These are phyloP conservation scores for Amphiprion ocellaris DNA, from an alignment of 2,113 vertebrate genomes.

Conservation along the genomic window DNA sequence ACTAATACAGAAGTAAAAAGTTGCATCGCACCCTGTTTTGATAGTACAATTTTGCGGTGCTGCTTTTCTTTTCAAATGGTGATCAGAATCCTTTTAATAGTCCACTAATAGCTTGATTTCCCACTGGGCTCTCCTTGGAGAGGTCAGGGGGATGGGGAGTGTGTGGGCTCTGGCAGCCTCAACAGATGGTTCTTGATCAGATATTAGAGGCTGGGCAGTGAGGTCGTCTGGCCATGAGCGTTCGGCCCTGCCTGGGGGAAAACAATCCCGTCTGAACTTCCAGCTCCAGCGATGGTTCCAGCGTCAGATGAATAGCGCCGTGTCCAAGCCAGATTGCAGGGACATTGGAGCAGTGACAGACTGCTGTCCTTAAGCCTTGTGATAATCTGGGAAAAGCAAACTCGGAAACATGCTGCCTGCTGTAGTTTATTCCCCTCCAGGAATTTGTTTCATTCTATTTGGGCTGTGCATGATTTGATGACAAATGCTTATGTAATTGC, in stretches of 20 bases:
- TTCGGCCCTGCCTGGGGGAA: slow-evolving; percentile 63
- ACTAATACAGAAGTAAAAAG: slow-evolving; percentile 36
- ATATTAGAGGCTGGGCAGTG: slow-evolving; percentile 75
- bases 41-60: slow-evolving; percentile 70
- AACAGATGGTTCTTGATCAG: slow-evolving; percentile 87
- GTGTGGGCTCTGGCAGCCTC: slow-evolving; percentile 62
- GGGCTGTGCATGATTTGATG: slow-evolving; percentile 41
- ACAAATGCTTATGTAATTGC: slow-evolving; percentile 53
- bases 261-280: slow-evolving; percentile 57
- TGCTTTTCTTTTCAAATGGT: slow-evolving; percentile 68
- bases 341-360: slow-evolving; percentile 54
- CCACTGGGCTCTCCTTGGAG: slow-evolving; percentile 79
- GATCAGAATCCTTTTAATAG: slow-evolving; percentile 78
- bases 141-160: slow-evolving; percentile 71
- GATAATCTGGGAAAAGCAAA: slow-evolving; percentile 52
- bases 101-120: slow-evolving; percentile 79
- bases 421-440: slow-evolving; percentile 42
- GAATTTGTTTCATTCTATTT: slow-evolving; percentile 44
- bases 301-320: slow-evolving; percentile 65
- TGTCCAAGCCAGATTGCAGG: slow-evolving; percentile 50
- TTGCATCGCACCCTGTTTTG: slow-evolving; percentile 39
- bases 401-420: slow-evolving; percentile 42
- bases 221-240: slow-evolving; percentile 77
- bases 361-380: slow-evolving; percentile 59
- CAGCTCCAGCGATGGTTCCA: slow-evolving; percentile 51